phyloP scores from a whole-genome alignment of 2,113 vertebrate genomes.

The Serinus canaria region DNA sequence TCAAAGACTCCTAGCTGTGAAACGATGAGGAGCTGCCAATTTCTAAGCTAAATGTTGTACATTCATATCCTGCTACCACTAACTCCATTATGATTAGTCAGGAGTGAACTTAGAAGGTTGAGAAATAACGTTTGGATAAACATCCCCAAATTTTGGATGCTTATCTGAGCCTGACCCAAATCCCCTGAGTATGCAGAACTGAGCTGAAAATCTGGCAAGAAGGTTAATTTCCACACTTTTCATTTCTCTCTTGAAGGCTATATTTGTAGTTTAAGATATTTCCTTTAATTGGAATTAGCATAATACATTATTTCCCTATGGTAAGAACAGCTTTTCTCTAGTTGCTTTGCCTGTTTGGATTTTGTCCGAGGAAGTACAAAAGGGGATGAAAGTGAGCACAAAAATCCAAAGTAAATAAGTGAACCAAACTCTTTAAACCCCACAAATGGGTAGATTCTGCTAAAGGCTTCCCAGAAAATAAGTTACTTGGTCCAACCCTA shows the following conservation, averaged over 20 bases:
- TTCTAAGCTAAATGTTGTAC: constrained; percentile 62
- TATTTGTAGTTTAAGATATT: constrained; percentile 64
- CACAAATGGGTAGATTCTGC: background rate
- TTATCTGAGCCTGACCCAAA: constrained; percentile 67
- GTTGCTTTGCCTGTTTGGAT: constrained; percentile 42
- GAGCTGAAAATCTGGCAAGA: constrained; percentile 65
- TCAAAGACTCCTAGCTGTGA: constrained; percentile 65
- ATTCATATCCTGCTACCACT: constrained; percentile 60
- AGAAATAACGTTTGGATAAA: constrained; percentile 66
- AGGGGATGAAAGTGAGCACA: constrained; percentile 28
- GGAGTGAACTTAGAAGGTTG: constrained; percentile 41
- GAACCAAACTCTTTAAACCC: constrained; percentile 21
- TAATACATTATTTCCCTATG: constrained; percentile 68
- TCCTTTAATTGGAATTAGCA: constrained; percentile 68
- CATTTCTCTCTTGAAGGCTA: constrained; percentile 65
- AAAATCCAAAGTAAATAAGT: constrained; percentile 51
- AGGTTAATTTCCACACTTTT: constrained; percentile 66
- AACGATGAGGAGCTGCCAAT: constrained; percentile 54
- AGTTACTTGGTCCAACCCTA: background rate
- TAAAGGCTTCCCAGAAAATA: background rate
- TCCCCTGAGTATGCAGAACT: constrained; percentile 48
- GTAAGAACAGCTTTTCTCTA: constrained; percentile 64
- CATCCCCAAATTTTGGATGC: constrained; percentile 62
- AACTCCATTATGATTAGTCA: constrained; percentile 54
- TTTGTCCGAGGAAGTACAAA: constrained; percentile 55